These are phyloP conservation scores for Myopa testacea DNA, from an alignment of 2,888 invertebrate species.

Conservation along the genomic window DNA sequence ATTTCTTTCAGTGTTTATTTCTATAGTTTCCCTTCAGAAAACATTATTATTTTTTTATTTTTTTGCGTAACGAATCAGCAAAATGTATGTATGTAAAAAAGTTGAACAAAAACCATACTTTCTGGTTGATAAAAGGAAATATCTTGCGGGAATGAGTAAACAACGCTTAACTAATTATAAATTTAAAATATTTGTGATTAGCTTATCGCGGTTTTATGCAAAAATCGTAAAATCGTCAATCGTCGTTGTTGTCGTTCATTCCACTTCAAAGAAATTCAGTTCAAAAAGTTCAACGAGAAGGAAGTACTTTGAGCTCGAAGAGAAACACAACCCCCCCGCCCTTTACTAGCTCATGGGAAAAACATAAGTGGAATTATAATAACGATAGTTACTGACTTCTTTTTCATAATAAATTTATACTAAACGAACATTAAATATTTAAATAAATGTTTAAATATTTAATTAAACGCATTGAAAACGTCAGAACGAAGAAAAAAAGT, in stretches of 20 bases:
- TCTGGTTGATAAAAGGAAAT: background rate
- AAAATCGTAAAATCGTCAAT: background rate
- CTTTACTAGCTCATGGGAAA: too few relatives aligned
- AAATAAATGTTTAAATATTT: too few relatives aligned
- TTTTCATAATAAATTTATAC: too few relatives aligned
- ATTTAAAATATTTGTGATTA: background rate
- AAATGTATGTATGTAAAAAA: background rate
- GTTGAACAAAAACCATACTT: background rate
- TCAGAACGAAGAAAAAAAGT: too few relatives aligned
- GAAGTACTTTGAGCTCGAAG: conserved; percentile 9
- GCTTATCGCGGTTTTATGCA: background rate
- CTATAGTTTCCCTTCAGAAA: background rate
- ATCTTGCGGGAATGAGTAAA: background rate
- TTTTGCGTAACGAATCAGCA: background rate
- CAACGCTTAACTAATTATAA: background rate
- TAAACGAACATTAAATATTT: too few relatives aligned
- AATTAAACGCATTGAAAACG: too few relatives aligned
- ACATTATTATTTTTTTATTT: background rate
- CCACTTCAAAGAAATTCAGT: conserved; percentile 6
- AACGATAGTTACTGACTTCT: too few relatives aligned
- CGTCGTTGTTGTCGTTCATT: too few relatives aligned
- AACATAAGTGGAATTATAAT: too few relatives aligned
- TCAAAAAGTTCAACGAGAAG: background rate
- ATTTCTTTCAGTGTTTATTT: background rate
- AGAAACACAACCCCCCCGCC: background rate